Conservation (phyloP, 2,113 vertebrate species). For the Notothenia rossii region DNA sequence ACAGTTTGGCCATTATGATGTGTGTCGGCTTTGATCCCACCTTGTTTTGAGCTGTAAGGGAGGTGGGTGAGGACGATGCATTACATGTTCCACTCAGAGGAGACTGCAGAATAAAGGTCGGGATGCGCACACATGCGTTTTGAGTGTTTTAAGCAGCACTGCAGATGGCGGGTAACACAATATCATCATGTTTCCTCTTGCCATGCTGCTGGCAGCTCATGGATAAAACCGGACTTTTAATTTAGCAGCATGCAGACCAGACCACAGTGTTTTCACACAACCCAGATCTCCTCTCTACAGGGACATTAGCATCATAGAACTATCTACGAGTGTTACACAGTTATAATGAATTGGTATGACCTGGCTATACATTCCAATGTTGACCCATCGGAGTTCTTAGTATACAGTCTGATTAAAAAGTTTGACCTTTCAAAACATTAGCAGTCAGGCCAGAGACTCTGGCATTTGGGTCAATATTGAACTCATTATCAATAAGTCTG, state of each 20-base stretch:
- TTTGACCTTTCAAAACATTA: not conserved
- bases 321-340: no score
- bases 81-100: slow-evolving; percentile 27
- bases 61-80: slow-evolving; percentile 33
- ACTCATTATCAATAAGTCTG: not conserved
- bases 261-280: slow-evolving; percentile 53
- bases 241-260: slow-evolving; percentile 53
- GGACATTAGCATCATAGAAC: not conserved
- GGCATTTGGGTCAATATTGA: not conserved
- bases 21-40: slow-evolving; percentile 40
- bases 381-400: not conserved
- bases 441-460: not conserved
- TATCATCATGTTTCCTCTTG: slow-evolving; percentile 74
- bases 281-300: slow-evolving; percentile 7
- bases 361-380: not conserved
- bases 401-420: not conserved
- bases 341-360: no score
- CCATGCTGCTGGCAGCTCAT: slow-evolving; percentile 62
- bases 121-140: slow-evolving; percentile 43
- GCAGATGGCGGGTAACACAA: slow-evolving; percentile 75
- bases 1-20: slow-evolving; percentile 56
- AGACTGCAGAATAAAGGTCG: slow-evolving; percentile 12
- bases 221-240: slow-evolving; percentile 75
- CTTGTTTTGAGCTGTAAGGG: slow-evolving; percentile 31
- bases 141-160: slow-evolving; percentile 68